Conservation (phyloP, 2,113 vertebrate species). For the Peromyscus maniculatus region DNA sequence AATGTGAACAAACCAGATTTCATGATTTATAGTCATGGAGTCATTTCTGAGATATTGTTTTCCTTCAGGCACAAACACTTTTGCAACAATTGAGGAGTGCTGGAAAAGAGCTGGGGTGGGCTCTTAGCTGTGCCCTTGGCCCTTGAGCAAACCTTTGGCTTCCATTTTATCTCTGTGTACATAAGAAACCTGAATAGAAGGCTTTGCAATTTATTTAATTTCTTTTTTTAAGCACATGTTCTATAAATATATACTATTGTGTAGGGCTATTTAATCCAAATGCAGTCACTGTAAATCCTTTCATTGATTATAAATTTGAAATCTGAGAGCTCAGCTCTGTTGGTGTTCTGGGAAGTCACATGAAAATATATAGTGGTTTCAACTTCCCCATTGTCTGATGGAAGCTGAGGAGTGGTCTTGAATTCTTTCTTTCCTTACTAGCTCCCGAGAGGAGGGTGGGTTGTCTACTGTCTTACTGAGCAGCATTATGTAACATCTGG, state of each 20-base stretch:
- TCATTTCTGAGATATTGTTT: slow-evolving; percentile 85
- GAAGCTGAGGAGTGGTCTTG: background rate
- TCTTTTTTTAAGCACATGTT: slow-evolving; percentile 73
- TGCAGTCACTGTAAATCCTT: slow-evolving; percentile 63
- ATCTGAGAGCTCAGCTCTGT: slow-evolving; percentile 56
- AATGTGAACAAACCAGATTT: slow-evolving; percentile 90
- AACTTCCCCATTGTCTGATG: slow-evolving; percentile 52
- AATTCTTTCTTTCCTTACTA: background rate
- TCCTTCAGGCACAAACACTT: slow-evolving; percentile 82
- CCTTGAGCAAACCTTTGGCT: slow-evolving; percentile 83
- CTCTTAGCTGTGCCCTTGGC: slow-evolving; percentile 71
- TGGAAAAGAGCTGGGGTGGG: slow-evolving; percentile 71
- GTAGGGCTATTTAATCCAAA: slow-evolving; percentile 60
- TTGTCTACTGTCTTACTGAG: background rate
- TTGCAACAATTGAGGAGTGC: slow-evolving; percentile 77
- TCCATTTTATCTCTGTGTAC: slow-evolving; percentile 80
- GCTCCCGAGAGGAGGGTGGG: background rate
- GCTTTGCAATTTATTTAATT: slow-evolving; percentile 81
- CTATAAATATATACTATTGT: slow-evolving; percentile 75
- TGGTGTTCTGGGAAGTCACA: slow-evolving; percentile 71
- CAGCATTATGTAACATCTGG: background rate
- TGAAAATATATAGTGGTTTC: background rate
- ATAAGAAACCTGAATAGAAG: slow-evolving; percentile 80
- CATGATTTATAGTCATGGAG: slow-evolving; percentile 86
- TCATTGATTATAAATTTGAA: slow-evolving; percentile 73